These are phyloP conservation scores for Patella ulyssiponensis DNA, from an alignment of 2,888 invertebrate genomes.

Conservation along the genomic window DNA sequence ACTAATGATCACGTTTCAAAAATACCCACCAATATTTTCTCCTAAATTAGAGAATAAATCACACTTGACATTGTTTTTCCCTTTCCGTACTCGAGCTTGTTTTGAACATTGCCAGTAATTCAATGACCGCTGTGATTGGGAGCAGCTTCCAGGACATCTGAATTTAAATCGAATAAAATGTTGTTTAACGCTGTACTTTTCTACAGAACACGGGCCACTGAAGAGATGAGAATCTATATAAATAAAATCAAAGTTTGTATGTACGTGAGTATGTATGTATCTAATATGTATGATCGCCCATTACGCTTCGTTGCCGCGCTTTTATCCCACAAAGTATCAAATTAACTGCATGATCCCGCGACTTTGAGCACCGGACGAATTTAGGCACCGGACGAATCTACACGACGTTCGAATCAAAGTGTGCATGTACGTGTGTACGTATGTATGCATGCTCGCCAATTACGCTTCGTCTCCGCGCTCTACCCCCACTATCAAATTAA, in stretches of 20 bases:
- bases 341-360: too few relatives aligned
- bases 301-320: background rate
- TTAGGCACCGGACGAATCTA: too few relatives aligned
- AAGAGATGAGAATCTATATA: background rate
- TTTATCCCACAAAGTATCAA: too few relatives aligned
- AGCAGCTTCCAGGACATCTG: background rate
- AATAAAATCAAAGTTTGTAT: background rate
- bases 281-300: background rate
- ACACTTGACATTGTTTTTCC: background rate
- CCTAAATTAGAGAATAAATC: too few relatives aligned
- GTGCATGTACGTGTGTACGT: background rate
- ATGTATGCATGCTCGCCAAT: background rate
- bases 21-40: too few relatives aligned
- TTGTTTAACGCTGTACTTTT: background rate
- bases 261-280: background rate
- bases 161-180: background rate
- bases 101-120: background rate
- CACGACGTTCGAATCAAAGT: too few relatives aligned
- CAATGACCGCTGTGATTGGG: background rate
- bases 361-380: too few relatives aligned
- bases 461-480: background rate
- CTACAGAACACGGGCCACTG: background rate
- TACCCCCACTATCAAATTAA: too few relatives aligned
- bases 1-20: too few relatives aligned
- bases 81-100: background rate